Conservation (phyloP, 2,888 invertebrate genomes). For the Rhodophaea formosa region DNA sequence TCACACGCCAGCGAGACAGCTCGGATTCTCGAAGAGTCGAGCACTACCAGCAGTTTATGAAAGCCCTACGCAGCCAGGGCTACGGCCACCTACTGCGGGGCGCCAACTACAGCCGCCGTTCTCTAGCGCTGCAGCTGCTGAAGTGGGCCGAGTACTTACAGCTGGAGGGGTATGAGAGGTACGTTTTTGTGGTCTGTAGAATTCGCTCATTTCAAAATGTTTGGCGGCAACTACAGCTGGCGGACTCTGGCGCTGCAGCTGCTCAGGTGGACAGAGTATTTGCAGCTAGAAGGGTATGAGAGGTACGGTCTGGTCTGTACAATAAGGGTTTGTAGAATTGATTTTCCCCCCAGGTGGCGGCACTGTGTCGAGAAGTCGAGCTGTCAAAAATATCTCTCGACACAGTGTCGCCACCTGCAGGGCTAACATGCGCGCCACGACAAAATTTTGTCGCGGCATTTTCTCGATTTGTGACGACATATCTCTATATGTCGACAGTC, state of each 20-base stretch:
- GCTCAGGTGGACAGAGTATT: constrained; percentile 57
- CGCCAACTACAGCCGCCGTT: constrained; percentile 83
- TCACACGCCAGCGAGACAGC: constrained; percentile 37
- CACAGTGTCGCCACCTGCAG: no score
- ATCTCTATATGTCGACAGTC: no score
- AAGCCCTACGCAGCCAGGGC: constrained; percentile 71
- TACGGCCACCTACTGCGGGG: constrained; percentile 81
- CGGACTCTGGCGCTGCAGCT: constrained; percentile 81
- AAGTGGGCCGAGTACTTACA: constrained; percentile 47
- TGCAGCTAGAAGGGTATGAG: constrained; percentile 39
- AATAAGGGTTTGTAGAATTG: no score
- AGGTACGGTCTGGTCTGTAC: constrained; percentile 60
- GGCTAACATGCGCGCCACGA: no score
- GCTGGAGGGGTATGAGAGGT: constrained; percentile 46
- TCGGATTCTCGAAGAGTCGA: constrained; percentile 23
- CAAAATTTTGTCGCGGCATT: no score
- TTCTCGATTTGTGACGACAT: no score
- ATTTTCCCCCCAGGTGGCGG: no score
- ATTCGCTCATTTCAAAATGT: no score
- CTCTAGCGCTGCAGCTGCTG: constrained; percentile 80
- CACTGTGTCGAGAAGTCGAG: no score
- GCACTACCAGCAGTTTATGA: constrained; percentile 69
- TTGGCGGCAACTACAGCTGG: constrained; percentile 81
- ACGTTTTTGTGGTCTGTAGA: no score
- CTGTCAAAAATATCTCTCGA: no score